Evolutionary conservation across 2,888 invertebrate species (phyloP).

Genomic region (Spilarctia lutea): DNA sequence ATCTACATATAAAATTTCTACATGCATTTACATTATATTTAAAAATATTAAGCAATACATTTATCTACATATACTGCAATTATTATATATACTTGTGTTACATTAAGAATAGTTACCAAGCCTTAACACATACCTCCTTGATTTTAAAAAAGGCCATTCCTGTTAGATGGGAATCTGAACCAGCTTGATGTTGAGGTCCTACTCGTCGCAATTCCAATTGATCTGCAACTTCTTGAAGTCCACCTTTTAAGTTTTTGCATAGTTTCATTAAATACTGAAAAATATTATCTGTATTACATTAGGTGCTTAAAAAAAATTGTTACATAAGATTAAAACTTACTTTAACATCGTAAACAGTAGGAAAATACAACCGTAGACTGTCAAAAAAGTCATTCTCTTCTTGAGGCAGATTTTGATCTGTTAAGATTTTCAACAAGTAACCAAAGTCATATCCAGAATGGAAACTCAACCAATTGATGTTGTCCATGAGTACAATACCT

Average conservation of each 20-base stretch:
- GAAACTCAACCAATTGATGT: slow-evolving; percentile 99
- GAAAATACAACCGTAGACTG: slow-evolving; percentile 96
- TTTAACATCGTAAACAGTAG: slow-evolving; percentile 99
- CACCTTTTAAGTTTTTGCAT: slow-evolving; percentile 99
- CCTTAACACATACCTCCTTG: slow-evolving; percentile 60
- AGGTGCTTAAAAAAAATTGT: not conserved
- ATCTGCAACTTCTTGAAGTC: slow-evolving; percentile 98
- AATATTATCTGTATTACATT: not conserved
- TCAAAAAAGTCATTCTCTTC: slow-evolving; percentile 99
- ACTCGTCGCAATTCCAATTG: slow-evolving; percentile 95
- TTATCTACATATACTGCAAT: no score
- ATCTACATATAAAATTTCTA: no score
- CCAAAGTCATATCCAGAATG: slow-evolving; percentile 99
- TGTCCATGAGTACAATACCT: slow-evolving; percentile 97
- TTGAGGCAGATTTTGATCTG: slow-evolving; percentile 96
- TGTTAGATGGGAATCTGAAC: slow-evolving; percentile 97
- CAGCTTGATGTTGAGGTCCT: slow-evolving; percentile 99
- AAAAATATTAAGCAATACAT: no score
- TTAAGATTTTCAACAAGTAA: slow-evolving; percentile 97
- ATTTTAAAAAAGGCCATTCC: slow-evolving; percentile 97
- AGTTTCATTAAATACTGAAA: slow-evolving; percentile 97
- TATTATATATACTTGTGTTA: no score
- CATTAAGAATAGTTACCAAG: not conserved
- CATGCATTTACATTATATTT: no score
- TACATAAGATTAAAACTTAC: slow-evolving; percentile 74